Base-by-base conservation (phyloP, 92 coral and sea anemone species). In the Siderastrea radians region DNA sequence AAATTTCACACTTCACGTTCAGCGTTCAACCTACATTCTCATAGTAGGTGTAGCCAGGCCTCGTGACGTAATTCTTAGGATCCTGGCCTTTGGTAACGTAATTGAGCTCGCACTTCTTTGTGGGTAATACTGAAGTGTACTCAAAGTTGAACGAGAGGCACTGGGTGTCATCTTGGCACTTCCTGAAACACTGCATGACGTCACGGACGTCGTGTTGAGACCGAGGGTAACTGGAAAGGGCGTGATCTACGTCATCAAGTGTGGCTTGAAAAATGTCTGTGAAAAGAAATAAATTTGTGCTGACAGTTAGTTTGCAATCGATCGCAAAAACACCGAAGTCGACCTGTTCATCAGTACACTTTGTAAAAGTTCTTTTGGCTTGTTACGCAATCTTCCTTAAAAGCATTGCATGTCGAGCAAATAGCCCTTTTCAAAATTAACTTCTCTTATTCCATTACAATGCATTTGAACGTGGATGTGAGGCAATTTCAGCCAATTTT, bases 121-220 rank as follows among this genome's bases (percentile, higher is more conserved):
- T 49, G 60, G 61, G 77, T 52, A 73, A 54, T 49, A 6, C 53
- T 49, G 59, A 73, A 73, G 53, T 43, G 54, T 73, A 26, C 46
- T 73, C 10, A 49, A 73, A 73, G 77, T 73, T 73, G 59, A 73
- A 73, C 59, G 77, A 73, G 59, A 50, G 77, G 77, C 77, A 73
- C 59, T 51, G 58, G 77, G 77, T 10, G 45, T 73, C 77, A 73
- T 10, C 62, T 49, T 15, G 77, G 61, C 77, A 73, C 77, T 73
- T 73, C 77, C 16, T n/a, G 61, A 49, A 73, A 73, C 77, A 73
- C 6, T 73, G 46, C 77, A 49, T 73, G 59, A 73, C 62, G 47
- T 73, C 77, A 49, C 11, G 5, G 17, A 73, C 77, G 47, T 73
- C 45, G 59, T 73, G 61, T 19, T 73, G 57, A 73, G 38, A 17